Evolutionary conservation across 2,888 invertebrate genomes (phyloP), one percentile per base, ranked within the genome.

Genomic region (Cephalotes varians): DNA sequence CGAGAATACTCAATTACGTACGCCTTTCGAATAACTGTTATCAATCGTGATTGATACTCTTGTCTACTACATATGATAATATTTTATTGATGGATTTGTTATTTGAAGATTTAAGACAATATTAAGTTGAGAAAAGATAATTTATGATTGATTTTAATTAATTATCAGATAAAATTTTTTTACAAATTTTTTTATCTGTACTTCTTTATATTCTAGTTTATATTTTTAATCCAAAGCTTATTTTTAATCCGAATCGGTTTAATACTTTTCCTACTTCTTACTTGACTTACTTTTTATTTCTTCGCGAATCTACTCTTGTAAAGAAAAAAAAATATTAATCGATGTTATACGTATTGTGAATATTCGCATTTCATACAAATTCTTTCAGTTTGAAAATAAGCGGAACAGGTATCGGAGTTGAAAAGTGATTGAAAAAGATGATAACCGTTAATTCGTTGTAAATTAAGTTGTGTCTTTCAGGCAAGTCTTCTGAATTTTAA

Each of bases 371-470:
- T 54, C 12, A 34, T 18, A 18, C 25, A 49, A 21, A 74, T 74
- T n/a, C 12, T 31, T 72, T n/a, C 4, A n/a, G 7, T 40, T 40
- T 58, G 44, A 25, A 56, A 72, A 56, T 40, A 58, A 73, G 58
- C 44, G 15, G 60, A 44, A 73, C 60, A 44, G 21, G 21, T 28
- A n/a, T 58, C 28, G 21, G 58, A 31, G 47, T 58, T 44, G 31
- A 31, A 60, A 73, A 73, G 60, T n/a, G 12, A 18, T 60, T 37
- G 31, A 31, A 58, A 60, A 44, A 40, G 31, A 15, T 2, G 40
- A 44, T 12, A 34, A 72, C 37, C 56, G 72, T 72, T 72, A 56
- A 71, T 54, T 25, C 25, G 21, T 54, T 54, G 25, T 51, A 51
- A 71, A 9, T 67, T 28, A 18, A 72, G 25, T 37, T 56, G 37